A percentile compares a stretch with the other conserved stretches of the same genome.
Evolutionary conservation across 2,113 vertebrate species (phyloP).

Genomic region (Labeo catla): DNA sequence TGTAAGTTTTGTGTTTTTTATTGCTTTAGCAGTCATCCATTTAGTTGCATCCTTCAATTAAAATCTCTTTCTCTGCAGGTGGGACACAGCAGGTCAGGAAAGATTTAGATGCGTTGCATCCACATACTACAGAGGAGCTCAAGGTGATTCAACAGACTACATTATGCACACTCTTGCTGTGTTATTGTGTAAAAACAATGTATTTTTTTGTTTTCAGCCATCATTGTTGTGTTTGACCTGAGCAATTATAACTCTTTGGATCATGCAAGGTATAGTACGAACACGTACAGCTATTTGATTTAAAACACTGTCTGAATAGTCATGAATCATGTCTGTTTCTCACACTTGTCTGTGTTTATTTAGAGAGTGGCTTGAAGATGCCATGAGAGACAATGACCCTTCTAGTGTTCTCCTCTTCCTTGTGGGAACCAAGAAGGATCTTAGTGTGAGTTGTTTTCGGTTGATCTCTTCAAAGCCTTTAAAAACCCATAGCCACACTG

Average conservation of each 20-base stretch:
- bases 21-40: not conserved
- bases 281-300: not conserved
- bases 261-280: slow-evolving; percentile 81
- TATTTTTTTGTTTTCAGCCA: slow-evolving; percentile 76
- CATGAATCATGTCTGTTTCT: slow-evolving; percentile 16
- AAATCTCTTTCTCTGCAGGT: slow-evolving; percentile 70
- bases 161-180: not conserved
- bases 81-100: slow-evolving; percentile 97
- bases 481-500: not conserved
- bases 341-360: slow-evolving; percentile 10
- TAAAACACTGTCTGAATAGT: not conserved
- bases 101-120: slow-evolving; percentile 97
- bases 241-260: slow-evolving; percentile 84
- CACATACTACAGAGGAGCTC: slow-evolving; percentile 95
- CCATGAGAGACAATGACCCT: slow-evolving; percentile 93
- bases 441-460: slow-evolving; percentile 82
- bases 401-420: slow-evolving; percentile 91
- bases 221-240: slow-evolving; percentile 92
- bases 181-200: not conserved
- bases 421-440: slow-evolving; percentile 95
- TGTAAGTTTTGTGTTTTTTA: slow-evolving; percentile 77
- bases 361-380: slow-evolving; percentile 94
- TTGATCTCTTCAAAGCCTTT: not conserved
- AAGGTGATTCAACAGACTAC: slow-evolving; percentile 77
- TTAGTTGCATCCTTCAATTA: not conserved